phyloP scores from a whole-genome alignment of 2,888 invertebrate species.

The Dendrolimus houi region DNA sequence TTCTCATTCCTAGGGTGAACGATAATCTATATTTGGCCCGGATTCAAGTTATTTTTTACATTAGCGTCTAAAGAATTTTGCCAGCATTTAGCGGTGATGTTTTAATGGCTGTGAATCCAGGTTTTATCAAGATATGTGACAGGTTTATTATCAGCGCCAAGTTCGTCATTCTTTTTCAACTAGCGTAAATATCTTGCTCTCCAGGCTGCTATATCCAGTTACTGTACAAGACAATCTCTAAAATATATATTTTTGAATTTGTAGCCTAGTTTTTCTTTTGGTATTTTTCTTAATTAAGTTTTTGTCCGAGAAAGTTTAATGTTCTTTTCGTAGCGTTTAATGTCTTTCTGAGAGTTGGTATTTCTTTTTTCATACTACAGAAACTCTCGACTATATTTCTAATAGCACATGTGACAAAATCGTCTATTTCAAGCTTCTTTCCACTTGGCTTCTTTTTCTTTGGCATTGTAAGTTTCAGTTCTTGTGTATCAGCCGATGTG shows the following conservation, averaged over 20 bases:
- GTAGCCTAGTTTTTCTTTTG: constrained; percentile 9
- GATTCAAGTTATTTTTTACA: constrained; percentile 10
- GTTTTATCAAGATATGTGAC: constrained; percentile 13
- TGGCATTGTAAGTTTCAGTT: no score
- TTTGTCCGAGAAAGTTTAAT: constrained; percentile 14
- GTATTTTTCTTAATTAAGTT: no score
- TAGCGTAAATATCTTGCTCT: constrained; percentile 18
- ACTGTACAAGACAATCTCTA: constrained; percentile 10
- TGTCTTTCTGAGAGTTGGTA: constrained; percentile 16
- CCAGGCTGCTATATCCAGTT: constrained; percentile 20
- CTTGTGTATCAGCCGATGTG: no score
- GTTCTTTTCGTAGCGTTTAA: constrained; percentile 11
- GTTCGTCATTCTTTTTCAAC: constrained; percentile 13
- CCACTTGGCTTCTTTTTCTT: no score
- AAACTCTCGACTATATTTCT: no score
- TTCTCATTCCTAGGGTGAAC: constrained; percentile 16
- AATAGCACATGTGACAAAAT: no score
- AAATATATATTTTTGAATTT: constrained; percentile 14
- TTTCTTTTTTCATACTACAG: constrained; percentile 12
- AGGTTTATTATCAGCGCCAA: constrained; percentile 17
- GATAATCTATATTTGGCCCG: constrained; percentile 14
- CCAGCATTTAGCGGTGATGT: constrained; percentile 16
- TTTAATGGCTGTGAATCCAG: constrained; percentile 10
- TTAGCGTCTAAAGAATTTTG: constrained; percentile 13
- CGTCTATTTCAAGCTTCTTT: no score